These are phyloP conservation scores for Trichonephila clavata DNA, from an alignment of 1,140 invertebrate species.

Conservation along the genomic window DNA sequence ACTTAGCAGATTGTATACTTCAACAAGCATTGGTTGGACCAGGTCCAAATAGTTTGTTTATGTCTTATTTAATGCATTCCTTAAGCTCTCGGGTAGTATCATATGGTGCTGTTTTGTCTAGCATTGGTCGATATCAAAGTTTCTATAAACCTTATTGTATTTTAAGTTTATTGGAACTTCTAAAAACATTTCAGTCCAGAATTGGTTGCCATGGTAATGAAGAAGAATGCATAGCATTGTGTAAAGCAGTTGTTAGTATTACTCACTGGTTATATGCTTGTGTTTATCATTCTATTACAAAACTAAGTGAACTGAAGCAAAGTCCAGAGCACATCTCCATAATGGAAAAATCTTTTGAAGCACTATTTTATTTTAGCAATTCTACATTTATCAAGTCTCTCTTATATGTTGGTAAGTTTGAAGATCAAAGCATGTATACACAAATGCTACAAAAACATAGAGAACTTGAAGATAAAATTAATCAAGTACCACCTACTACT, in stretches of 20 bases:
- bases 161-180: conserved; percentile 90
- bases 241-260: conserved; percentile 80
- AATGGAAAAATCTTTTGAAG: conserved; percentile 80
- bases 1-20: conserved; percentile 94
- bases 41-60: conserved; percentile 92
- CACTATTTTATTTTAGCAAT: conserved; percentile 80
- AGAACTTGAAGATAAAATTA: conserved; percentile 77
- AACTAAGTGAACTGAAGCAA: conserved; percentile 78
- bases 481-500: conserved; percentile 71
- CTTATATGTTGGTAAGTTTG: conserved; percentile 81
- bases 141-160: conserved; percentile 94
- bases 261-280: conserved; percentile 80
- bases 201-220: conserved; percentile 80
- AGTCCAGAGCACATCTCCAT: conserved; percentile 80
- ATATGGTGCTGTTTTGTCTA: conserved; percentile 91
- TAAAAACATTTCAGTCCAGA: conserved; percentile 83
- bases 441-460: conserved; percentile 77
- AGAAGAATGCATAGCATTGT: conserved; percentile 80
- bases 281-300: conserved; percentile 79
- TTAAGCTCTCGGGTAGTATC: conserved; percentile 92
- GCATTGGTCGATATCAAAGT: conserved; percentile 90
- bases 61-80: conserved; percentile 96
- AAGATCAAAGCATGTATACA: conserved; percentile 80
- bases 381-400: conserved; percentile 81
- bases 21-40: conserved; percentile 95